These are phyloP conservation scores for Erythrocercus mccallii DNA, from an alignment of 2,113 vertebrate genomes.

Conservation along the genomic window DNA sequence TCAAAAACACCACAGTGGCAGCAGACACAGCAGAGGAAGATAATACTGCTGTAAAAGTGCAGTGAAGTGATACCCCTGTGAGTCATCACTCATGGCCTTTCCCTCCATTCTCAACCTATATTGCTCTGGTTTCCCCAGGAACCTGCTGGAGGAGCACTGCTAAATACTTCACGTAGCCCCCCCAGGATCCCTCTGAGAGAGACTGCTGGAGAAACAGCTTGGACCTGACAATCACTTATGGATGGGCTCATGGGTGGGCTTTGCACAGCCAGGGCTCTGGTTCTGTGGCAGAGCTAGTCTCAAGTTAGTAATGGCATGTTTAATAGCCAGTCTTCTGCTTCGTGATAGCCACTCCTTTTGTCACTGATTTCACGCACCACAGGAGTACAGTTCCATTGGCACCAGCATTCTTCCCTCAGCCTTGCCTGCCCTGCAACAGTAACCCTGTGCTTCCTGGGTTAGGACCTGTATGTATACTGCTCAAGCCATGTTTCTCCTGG, in stretches of 20 bases:
- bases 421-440: not conserved
- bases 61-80: not conserved
- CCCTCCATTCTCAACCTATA: not conserved
- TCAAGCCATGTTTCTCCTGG: not conserved
- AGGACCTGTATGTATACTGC: accelerated
- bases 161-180: not conserved
- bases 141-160: not conserved
- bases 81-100: not conserved
- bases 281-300: not conserved
- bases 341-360: not conserved
- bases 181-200: not conserved
- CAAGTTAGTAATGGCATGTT: not conserved
- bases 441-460: not conserved
- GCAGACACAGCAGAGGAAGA: not conserved
- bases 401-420: not conserved
- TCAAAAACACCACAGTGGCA: not conserved
- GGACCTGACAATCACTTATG: accelerated
- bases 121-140: not conserved
- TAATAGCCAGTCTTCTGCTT: not conserved
- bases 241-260: not conserved
- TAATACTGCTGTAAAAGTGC: not conserved
- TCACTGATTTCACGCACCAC: not conserved
- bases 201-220: not conserved
- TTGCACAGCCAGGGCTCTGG: not conserved
- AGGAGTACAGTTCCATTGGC: not conserved